Percentiles rank a stretch among this genome's conserved stretches.
Evolutionary conservation across 2,797 vertebrate species (phyloP).

Genomic region (Melanotaenia boesemani): DNA sequence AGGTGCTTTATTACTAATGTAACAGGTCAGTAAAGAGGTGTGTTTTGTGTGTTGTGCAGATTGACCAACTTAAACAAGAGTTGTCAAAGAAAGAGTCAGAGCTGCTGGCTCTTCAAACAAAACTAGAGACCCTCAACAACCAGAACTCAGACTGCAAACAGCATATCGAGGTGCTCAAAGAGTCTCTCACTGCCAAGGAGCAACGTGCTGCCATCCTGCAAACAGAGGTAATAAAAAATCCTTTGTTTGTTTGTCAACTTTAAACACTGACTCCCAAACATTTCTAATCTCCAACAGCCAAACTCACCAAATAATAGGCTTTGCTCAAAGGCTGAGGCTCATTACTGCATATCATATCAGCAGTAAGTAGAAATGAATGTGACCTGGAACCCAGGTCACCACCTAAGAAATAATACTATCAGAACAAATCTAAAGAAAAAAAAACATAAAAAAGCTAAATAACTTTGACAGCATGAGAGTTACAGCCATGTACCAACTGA

Average conservation of each 20-base stretch:
- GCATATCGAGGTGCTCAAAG: conserved; percentile 99
- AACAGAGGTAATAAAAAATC: conserved; percentile 89
- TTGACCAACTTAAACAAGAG: conserved; percentile 98
- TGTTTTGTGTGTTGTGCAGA: conserved; percentile 77
- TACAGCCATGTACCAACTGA: neutral
- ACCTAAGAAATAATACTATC: conserved; percentile 21
- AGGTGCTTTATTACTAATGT: neutral
- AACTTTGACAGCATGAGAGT: conserved; percentile 2
- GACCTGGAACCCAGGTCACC: conserved; percentile 18
- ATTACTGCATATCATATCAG: conserved; percentile 42
- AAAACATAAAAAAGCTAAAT: conserved; percentile 22
- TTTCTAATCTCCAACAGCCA: conserved; percentile 10
- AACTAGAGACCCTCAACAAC: conserved; percentile 99
- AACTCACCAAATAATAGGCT: conserved; percentile 36
- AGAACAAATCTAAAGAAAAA: conserved; percentile 15
- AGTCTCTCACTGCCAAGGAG: conserved; percentile 99
- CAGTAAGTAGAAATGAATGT: conserved; percentile 34
- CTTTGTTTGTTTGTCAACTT: conserved; percentile 20
- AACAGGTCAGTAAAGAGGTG: neutral
- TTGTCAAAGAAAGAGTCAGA: conserved; percentile 99
- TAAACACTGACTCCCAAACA: conserved; percentile 22
- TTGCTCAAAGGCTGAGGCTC: conserved; percentile 13
- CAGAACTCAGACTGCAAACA: conserved; percentile 99
- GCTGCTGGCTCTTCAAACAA: conserved; percentile 99
- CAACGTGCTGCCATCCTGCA: conserved; percentile 99